A percentile compares a stretch with the other conserved stretches of the same genome.
These are phyloP conservation scores for Vollenhovia emeryi DNA, from an alignment of 1,140 invertebrate species.

Conservation along the genomic window DNA sequence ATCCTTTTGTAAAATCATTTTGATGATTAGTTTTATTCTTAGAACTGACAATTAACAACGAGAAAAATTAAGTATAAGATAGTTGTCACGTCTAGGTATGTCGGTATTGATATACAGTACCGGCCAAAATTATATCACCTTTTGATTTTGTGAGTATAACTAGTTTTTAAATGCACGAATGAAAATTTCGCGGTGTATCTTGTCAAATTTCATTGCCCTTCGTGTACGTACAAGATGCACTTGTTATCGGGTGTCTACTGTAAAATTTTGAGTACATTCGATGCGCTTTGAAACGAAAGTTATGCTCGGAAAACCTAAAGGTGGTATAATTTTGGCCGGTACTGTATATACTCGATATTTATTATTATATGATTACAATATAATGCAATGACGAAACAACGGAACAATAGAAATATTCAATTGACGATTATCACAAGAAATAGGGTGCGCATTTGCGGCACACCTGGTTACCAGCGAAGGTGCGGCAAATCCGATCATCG, in stretches of 20 bases:
- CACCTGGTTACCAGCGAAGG: constrained; percentile 9
- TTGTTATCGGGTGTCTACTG: too few species aligned
- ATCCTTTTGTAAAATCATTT: neutral
- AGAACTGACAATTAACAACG: neutral
- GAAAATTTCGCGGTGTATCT: too few species aligned
- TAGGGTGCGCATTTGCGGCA: neutral
- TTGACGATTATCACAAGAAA: constrained; percentile 8
- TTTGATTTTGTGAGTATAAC: too few species aligned
- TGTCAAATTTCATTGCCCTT: too few species aligned
- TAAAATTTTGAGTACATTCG: too few species aligned
- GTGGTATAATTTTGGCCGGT: too few species aligned
- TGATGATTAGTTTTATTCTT: neutral
- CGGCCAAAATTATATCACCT: too few species aligned
- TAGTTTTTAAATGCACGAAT: too few species aligned
- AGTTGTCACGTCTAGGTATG: neutral
- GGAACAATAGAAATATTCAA: constrained; percentile 18
- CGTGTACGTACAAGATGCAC: too few species aligned
- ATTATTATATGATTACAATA: neutral
- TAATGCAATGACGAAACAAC: neutral
- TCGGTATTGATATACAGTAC: neutral
- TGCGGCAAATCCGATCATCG: constrained; percentile 27
- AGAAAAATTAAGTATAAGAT: neutral
- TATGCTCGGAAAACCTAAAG: too few species aligned
- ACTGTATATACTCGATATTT: neutral
- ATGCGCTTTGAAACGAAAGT: too few species aligned